Base-by-base conservation (phyloP, 2,113 vertebrate genomes). In the Macaca mulatta region DNA sequence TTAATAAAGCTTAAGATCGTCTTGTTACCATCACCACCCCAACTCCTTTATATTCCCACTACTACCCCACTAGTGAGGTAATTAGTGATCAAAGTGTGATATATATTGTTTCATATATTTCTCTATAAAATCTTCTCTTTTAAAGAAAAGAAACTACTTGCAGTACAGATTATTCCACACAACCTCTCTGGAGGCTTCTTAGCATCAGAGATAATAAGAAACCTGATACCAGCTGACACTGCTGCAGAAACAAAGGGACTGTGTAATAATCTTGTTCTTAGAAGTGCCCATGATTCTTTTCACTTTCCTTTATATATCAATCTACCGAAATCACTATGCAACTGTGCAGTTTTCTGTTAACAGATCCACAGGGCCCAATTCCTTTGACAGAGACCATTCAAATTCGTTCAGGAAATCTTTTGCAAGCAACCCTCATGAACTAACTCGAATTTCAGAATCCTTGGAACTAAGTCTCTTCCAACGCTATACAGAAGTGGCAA, bases 401-500 rank as follows among this genome's bases (percentile, higher is more conserved):
- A 98, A 98, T 97, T 96, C 32, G 4, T 96, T 97, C 95, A 95
- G 93, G 90, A 95, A 98, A 96, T 94, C 48, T 59, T 93, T 97
- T 86, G 84, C 72, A 92, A 88, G 90, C 92, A 90, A 97, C 6
- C 38, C 77, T 78, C 79, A 97, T 87, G 83, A 95, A 96, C 38
- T 61, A 90, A 96, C 48, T 98, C 90, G 64, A 75, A 74, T 91
- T 98, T 35, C 80, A 95, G 83, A 96, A 98, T 97, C 98, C 98
- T 98, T 98, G 98, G 98, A 98, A 98, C 90, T 13, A 6, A 91
- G 61, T 97, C 82, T 95, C 94, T 90, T 61, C 10, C 1, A 14
- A 98, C 91, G 64, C 83, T 57, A 0, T 38, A 78, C 97, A 94
- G 83, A 98, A 95, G 86, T 83, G 95, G 93, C 77, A 85, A 98